Evolutionary conservation across 2,888 invertebrate species (phyloP).

Genomic region (Sinhomidia bicolor): DNA sequence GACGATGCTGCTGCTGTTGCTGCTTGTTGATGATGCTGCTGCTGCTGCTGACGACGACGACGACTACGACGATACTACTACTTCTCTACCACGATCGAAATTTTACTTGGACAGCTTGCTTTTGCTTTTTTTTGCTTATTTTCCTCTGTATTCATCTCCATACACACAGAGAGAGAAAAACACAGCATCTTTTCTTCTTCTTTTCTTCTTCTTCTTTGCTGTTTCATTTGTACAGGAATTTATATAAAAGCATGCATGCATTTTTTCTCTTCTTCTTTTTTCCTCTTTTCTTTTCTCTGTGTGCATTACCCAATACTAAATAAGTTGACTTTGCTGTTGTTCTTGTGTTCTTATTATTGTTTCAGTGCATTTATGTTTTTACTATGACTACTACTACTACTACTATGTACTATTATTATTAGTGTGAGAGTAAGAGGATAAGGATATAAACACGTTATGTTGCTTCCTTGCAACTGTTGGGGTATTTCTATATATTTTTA

Average conservation of each 20-base stretch:
- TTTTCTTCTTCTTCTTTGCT: neutral
- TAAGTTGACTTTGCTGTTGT: neutral
- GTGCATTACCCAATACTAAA: neutral
- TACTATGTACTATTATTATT: slow-evolving; percentile 1
- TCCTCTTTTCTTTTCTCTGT: too few relatives aligned
- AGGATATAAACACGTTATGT: neutral
- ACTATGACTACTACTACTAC: neutral
- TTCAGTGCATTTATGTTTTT: slow-evolving; percentile 3
- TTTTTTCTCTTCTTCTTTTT: slow-evolving; percentile 9
- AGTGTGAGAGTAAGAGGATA: neutral
- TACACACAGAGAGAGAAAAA: too few relatives aligned
- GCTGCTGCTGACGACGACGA: neutral
- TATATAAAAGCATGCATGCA: neutral
- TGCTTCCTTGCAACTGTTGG: neutral
- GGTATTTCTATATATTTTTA: neutral
- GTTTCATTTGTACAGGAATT: slow-evolving; percentile 10
- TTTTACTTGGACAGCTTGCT: slow-evolving; percentile 59
- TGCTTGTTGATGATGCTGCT: too few relatives aligned
- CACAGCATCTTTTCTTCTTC: slow-evolving; percentile 9
- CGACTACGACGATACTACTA: slow-evolving; percentile 40
- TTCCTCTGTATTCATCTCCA: too few relatives aligned
- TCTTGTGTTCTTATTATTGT: slow-evolving; percentile 24
- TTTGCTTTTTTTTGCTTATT: neutral
- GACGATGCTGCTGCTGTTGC: slow-evolving; percentile 39
- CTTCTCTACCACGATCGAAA: slow-evolving; percentile 55